A percentile compares a stretch with the other conserved stretches of the same genome.
Evolutionary conservation across 2,797 vertebrate species (phyloP).

Genomic region (Steatocranus sp.): DNA sequence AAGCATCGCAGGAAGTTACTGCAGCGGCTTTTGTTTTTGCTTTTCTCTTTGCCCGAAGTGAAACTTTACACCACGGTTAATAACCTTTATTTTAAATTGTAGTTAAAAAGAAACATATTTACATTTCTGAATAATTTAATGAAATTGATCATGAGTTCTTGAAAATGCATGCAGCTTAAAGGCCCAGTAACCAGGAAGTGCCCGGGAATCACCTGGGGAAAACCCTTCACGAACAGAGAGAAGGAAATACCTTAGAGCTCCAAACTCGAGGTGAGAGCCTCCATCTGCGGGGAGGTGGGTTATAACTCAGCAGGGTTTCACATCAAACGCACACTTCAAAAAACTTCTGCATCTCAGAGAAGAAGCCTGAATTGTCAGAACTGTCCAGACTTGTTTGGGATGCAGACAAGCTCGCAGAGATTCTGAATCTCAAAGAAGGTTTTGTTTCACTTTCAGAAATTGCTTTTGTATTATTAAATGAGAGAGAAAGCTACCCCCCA

Average conservation of each 20-base stretch:
- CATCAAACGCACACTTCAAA: conserved; percentile 56
- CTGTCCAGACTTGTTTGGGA: conserved; percentile 15
- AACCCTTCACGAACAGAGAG: not conserved
- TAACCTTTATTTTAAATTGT: not conserved
- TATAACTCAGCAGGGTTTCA: conserved; percentile 19
- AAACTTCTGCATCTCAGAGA: not conserved
- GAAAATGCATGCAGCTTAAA: not conserved
- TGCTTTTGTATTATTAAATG: not conserved
- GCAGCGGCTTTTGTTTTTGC: not conserved
- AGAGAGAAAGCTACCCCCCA: not conserved
- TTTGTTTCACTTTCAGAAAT: not conserved
- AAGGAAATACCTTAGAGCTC: conserved; percentile 20
- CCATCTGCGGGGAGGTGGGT: not conserved
- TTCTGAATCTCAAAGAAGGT: not conserved
- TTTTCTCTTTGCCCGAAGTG: not conserved
- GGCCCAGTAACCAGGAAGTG: not conserved
- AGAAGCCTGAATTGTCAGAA: not conserved
- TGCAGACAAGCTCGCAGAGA: not conserved
- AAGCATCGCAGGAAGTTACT: not conserved
- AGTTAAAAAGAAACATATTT: not conserved
- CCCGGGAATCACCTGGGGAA: not conserved
- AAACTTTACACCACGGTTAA: not conserved
- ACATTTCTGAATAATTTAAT: not conserved
- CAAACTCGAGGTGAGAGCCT: not conserved
- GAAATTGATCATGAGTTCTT: not conserved